A percentile compares a stretch with the other conserved stretches of the same genome.
Conservation (phyloP, 2,113 vertebrate genomes). For the Phoenicopterus ruber region DNA sequence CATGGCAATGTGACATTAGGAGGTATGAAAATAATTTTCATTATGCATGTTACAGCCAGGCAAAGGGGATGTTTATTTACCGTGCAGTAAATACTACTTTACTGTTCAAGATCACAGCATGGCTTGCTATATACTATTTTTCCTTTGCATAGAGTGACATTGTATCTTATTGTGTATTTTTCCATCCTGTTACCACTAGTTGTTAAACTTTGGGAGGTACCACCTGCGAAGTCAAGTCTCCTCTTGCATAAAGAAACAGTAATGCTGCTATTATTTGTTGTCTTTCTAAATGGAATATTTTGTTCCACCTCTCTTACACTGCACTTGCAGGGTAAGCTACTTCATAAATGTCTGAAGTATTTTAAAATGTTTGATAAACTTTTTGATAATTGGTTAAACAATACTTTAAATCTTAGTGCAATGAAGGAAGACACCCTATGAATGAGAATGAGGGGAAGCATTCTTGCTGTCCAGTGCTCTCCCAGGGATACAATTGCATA, state of each 20-base stretch:
- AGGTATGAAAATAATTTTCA: slow-evolving; percentile 76
- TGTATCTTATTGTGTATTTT: not conserved
- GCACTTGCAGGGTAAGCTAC: not conserved
- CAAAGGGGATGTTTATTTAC: not conserved
- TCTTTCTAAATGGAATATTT: not conserved
- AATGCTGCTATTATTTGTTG: not conserved
- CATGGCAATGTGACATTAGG: slow-evolving; percentile 98
- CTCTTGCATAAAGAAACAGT: not conserved
- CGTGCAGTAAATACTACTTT: not conserved
- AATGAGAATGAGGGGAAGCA: slow-evolving; percentile 47
- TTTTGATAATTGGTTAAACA: not conserved
- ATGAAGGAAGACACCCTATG: not conserved
- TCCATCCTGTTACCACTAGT: not conserved
- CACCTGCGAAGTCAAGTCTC: not conserved
- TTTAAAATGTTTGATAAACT: not conserved
- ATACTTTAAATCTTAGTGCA: not conserved
- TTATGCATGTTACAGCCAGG: not conserved
- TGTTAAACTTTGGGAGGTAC: not conserved
- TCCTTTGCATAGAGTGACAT: not conserved
- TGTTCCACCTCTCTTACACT: not conserved
- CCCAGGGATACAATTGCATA: slow-evolving; percentile 25
- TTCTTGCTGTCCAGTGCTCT: slow-evolving; percentile 52
- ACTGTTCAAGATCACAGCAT: not conserved
- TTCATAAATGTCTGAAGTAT: not conserved
- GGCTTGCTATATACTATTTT: not conserved